Evolutionary conservation across 2,797 vertebrate genomes (phyloP).

Genomic region (Tragopan temminckii): DNA sequence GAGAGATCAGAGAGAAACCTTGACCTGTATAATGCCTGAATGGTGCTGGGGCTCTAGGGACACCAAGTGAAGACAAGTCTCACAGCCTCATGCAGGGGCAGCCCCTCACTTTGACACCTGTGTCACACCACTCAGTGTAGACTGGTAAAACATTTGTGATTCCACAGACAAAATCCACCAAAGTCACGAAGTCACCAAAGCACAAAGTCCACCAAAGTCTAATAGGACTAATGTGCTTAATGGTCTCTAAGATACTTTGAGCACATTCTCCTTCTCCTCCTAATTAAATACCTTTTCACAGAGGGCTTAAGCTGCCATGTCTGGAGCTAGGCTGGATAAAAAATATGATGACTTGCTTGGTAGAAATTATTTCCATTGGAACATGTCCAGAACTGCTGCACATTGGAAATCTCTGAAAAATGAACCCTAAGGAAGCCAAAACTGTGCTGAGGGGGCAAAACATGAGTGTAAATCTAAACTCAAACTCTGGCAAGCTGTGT

Average conservation of each 20-base stretch:
- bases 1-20: not conserved
- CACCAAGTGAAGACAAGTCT: not conserved
- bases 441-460: not conserved
- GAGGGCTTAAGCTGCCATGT: not conserved
- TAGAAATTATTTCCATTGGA: not conserved
- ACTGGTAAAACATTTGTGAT: not conserved
- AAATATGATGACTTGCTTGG: not conserved
- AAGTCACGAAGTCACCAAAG: not conserved
- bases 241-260: not conserved
- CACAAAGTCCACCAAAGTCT: not conserved
- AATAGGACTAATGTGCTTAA: not conserved
- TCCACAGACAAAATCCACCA: not conserved
- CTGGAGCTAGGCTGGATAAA: not conserved
- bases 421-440: not conserved
- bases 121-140: not conserved
- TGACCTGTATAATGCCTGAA: not conserved
- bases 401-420: not conserved
- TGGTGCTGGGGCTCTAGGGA: not conserved
- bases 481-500: not conserved
- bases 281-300: not conserved
- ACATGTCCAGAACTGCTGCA: not conserved
- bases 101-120: rapidly evolving
- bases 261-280: not conserved
- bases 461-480: not conserved
- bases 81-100: not conserved